Conservation (phyloP, 2,113 vertebrate genomes). For the Tricholaema leucomelas region DNA sequence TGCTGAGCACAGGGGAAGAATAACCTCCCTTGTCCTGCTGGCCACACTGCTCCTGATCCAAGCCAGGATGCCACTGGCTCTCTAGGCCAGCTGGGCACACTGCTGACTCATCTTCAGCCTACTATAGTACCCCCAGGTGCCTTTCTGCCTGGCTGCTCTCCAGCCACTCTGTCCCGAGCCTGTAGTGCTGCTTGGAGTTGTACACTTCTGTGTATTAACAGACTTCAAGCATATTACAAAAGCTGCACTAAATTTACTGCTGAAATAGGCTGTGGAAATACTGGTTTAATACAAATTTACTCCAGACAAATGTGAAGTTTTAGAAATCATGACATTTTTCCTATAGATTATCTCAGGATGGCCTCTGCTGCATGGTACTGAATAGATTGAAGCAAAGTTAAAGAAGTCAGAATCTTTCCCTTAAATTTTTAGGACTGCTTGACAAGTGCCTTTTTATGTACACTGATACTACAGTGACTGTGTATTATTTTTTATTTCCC, state of each 20-base stretch:
- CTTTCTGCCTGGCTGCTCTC: too few relatives aligned
- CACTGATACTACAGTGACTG: not conserved
- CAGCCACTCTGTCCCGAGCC: too few relatives aligned
- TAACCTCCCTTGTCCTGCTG: too few relatives aligned
- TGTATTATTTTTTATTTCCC: not conserved
- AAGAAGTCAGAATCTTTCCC: not conserved
- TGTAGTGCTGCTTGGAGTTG: too few relatives aligned
- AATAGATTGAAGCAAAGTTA: not conserved
- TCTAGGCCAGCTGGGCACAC: too few relatives aligned
- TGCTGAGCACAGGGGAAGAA: too few relatives aligned
- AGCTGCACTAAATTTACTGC: not conserved
- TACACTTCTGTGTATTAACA: too few relatives aligned
- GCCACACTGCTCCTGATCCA: too few relatives aligned
- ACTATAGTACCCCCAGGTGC: too few relatives aligned
- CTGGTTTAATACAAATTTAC: not conserved
- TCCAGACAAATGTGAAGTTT: not conserved
- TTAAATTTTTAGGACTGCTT: not conserved
- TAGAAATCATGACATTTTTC: not conserved
- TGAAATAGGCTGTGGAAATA: not conserved
- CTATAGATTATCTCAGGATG: not conserved
- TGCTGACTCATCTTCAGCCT: too few relatives aligned
- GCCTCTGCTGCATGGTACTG: not conserved
- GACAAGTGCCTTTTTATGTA: not conserved
- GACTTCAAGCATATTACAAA: not conserved
- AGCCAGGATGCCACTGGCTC: too few relatives aligned